Evolutionary conservation across 2,113 vertebrate species (phyloP).

Genomic region (Salvator merianae): DNA sequence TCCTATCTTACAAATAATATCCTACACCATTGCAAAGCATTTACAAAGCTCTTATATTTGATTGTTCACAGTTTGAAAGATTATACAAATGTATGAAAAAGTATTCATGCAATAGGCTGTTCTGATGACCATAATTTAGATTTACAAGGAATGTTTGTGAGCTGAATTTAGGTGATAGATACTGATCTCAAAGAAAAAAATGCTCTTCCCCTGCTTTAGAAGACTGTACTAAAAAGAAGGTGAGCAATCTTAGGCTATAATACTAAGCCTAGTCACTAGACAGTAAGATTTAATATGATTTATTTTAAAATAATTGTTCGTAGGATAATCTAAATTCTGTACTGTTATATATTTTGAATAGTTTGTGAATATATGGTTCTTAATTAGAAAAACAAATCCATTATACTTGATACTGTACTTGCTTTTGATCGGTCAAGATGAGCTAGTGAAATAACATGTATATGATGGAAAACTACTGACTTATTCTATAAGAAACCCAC

Average conservation of each 20-base stretch:
- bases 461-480: no score
- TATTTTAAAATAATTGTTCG: neutral
- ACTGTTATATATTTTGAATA: no score
- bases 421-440: no score
- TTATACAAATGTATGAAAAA: constrained; percentile 48
- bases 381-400: no score
- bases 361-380: no score
- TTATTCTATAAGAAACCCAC: no score
- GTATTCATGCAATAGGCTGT: constrained; percentile 51
- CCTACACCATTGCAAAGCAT: constrained; percentile 30
- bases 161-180: constrained; percentile 39
- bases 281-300: neutral
- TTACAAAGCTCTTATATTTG: constrained; percentile 35
- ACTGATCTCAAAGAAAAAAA: constrained; percentile 26
- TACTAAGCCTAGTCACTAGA: neutral
- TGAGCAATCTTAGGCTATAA: neutral
- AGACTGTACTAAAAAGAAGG: neutral
- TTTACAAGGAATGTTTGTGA: constrained; percentile 26
- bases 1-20: constrained; percentile 39
- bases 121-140: constrained; percentile 53
- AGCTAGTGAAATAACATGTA: no score
- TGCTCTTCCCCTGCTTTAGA: constrained; percentile 36
- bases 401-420: no score
- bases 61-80: constrained; percentile 51
- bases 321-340: no score